A percentile compares a stretch with the other conserved stretches of the same genome.
Evolutionary conservation across 2,113 vertebrate species (phyloP).

Genomic region (Pogonocichla stellata): DNA sequence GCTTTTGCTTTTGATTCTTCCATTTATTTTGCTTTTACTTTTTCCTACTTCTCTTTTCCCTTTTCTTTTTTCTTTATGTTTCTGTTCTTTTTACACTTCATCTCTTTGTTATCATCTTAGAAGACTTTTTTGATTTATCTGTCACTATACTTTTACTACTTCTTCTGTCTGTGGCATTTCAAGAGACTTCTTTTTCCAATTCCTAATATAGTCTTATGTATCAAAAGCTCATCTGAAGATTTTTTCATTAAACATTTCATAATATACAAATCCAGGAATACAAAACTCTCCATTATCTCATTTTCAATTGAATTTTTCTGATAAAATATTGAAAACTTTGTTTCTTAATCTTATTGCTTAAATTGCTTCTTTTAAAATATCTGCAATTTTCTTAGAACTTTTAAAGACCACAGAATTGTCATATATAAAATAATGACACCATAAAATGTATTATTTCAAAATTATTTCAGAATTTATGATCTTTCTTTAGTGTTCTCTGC

Average conservation of each 20-base stretch:
- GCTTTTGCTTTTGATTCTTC: fast-evolving
- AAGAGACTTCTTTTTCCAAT: background rate
- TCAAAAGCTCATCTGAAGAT: background rate
- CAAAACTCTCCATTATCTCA: background rate
- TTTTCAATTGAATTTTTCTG: background rate
- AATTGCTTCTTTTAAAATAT: background rate
- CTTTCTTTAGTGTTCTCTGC: background rate
- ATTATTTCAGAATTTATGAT: background rate
- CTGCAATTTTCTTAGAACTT: background rate
- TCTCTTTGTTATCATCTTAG: background rate
- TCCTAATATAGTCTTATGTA: background rate
- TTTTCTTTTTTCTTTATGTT: no score
- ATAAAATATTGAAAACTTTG: background rate
- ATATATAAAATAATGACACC: background rate
- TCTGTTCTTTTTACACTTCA: background rate
- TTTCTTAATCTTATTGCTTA: background rate
- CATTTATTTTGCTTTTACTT: fast-evolving
- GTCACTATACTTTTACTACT: background rate
- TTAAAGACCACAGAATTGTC: background rate
- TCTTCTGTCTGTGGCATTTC: background rate
- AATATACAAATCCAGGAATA: background rate
- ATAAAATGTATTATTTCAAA: background rate
- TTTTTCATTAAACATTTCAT: background rate
- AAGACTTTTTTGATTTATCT: background rate
- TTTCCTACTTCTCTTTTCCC: no score